These are phyloP conservation scores for Lateolabrax maculatus DNA, from an alignment of 2,797 vertebrate species.

Conservation along the genomic window DNA sequence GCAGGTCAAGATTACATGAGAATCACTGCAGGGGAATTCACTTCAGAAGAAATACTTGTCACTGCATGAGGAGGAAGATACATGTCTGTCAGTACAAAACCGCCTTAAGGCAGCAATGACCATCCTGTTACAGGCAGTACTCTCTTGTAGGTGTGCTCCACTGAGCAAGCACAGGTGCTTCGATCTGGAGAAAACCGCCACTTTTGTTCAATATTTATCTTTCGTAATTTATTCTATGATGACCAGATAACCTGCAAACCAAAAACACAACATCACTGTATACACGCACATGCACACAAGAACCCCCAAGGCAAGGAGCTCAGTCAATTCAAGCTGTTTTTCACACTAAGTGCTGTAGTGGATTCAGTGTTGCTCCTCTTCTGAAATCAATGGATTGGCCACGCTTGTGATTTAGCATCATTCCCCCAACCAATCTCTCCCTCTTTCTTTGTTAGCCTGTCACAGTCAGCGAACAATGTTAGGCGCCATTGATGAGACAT, in stretches of 20 bases:
- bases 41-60: conserved; percentile 20
- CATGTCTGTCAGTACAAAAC: conserved; percentile 26
- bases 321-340: conserved; percentile 67
- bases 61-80: conserved; percentile 14
- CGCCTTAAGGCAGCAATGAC: conserved; percentile 36
- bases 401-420: conserved; percentile 46
- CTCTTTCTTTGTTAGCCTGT: conserved; percentile 42
- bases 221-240: neutral
- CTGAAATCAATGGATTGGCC: conserved; percentile 62
- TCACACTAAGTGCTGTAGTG: conserved; percentile 58
- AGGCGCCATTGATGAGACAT: conserved; percentile 30
- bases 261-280: conserved; percentile 20
- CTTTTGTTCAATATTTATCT: neutral
- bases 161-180: neutral
- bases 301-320: conserved; percentile 44
- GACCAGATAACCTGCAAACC: neutral
- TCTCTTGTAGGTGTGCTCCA: neutral
- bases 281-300: conserved; percentile 2
- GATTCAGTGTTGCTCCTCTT: conserved; percentile 34
- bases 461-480: conserved; percentile 41
- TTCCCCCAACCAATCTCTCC: conserved; percentile 26
- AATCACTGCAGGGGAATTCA: conserved; percentile 24
- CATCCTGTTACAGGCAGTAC: conserved; percentile 23
- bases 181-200: neutral
- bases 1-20: conserved; percentile 28